Conservation (phyloP, 1,140 invertebrate species). For the Macrocentrus cingulum region DNA sequence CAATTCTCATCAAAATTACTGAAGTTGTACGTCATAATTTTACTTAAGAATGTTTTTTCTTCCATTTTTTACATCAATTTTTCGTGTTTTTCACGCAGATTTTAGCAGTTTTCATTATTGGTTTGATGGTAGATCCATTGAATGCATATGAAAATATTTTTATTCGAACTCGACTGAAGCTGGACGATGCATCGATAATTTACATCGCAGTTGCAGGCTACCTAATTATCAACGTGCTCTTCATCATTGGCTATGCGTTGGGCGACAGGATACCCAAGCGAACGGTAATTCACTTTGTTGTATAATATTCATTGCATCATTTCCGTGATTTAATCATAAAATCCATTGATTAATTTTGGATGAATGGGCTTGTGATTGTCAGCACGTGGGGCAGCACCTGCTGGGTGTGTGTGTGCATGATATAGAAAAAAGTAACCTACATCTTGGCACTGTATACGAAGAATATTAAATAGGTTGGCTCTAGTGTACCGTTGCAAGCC, state of each 20-base stretch:
- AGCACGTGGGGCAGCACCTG: too few relatives aligned
- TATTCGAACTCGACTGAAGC: slow-evolving; percentile 50
- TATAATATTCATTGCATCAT: not conserved
- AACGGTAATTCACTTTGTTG: slow-evolving; percentile 52
- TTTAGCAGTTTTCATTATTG: slow-evolving; percentile 58
- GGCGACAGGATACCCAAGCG: slow-evolving; percentile 69
- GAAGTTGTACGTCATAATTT: slow-evolving; percentile 52
- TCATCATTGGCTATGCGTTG: slow-evolving; percentile 63
- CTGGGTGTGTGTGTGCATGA: too few relatives aligned
- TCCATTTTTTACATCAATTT: slow-evolving; percentile 7
- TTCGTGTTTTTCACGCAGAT: slow-evolving; percentile 42
- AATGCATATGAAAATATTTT: slow-evolving; percentile 51
- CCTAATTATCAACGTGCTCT: slow-evolving; percentile 66
- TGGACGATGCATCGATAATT: slow-evolving; percentile 62
- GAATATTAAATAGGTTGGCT: slow-evolving; percentile 3
- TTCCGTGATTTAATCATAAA: too few relatives aligned
- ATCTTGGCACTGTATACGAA: too few relatives aligned
- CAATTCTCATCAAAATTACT: slow-evolving; percentile 50
- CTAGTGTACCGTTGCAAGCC: slow-evolving; percentile 6
- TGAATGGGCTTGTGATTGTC: too few relatives aligned
- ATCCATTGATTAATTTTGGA: too few relatives aligned
- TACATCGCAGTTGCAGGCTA: slow-evolving; percentile 63
- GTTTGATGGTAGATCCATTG: slow-evolving; percentile 61
- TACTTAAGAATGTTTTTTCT: not conserved
- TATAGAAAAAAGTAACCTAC: too few relatives aligned